These are phyloP conservation scores for Pipistrellus nathusii DNA, from an alignment of 2,797 vertebrate genomes.

Conservation along the genomic window DNA sequence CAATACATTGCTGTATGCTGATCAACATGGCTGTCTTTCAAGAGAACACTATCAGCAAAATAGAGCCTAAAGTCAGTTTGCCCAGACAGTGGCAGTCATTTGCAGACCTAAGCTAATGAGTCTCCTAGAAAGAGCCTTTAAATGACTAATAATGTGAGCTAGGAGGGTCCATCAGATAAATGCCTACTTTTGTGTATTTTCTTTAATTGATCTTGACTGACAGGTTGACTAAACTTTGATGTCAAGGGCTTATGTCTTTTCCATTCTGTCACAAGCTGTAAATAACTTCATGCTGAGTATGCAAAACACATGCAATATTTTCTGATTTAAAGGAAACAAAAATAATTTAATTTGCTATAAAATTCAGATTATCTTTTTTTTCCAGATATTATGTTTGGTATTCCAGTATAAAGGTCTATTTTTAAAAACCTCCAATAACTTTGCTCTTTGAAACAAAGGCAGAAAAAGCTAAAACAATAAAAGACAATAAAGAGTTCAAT, in stretches of 20 bases:
- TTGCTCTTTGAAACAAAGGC: not conserved
- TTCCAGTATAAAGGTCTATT: not conserved
- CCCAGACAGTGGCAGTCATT: conserved; percentile 53
- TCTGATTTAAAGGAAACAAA: conserved; percentile 18
- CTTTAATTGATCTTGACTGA: conserved; percentile 75
- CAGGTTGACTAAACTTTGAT: conserved; percentile 61
- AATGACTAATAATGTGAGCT: conserved; percentile 59
- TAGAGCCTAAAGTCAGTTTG: conserved; percentile 49
- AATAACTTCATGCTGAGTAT: conserved; percentile 64
- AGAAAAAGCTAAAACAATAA: conserved; percentile 54
- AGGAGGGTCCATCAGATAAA: conserved; percentile 58
- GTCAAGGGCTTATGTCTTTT: conserved; percentile 50
- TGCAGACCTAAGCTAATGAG: conserved; percentile 70
- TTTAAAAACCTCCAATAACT: not conserved
- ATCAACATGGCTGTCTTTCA: conserved; percentile 62
- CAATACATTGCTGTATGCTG: conserved; percentile 16
- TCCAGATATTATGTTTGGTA: conserved; percentile 33
- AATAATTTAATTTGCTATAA: conserved; percentile 34
- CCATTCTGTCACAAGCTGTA: conserved; percentile 57
- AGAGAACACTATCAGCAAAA: conserved; percentile 46
- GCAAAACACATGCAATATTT: conserved; percentile 48
- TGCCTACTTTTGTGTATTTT: conserved; percentile 32
- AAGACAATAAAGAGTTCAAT: conserved; percentile 61
- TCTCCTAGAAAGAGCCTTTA: conserved; percentile 62
- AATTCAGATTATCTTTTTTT: not conserved